Conservation (phyloP, 2,888 invertebrate species). For the Drosophila ezoana region DNA sequence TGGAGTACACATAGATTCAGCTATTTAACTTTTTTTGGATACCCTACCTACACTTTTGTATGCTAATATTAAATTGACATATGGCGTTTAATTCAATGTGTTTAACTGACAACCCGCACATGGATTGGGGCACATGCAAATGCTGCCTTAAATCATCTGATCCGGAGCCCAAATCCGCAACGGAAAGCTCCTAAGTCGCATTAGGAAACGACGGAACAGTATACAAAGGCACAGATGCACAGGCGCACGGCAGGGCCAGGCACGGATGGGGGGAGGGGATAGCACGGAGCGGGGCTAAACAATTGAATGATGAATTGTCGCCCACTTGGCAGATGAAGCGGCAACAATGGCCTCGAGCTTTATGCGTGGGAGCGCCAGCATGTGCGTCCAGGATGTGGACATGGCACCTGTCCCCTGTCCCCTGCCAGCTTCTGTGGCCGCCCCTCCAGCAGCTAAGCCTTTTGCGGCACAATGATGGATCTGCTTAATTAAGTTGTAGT, state of each 20-base stretch:
- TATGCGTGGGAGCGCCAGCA: constrained; percentile 42
- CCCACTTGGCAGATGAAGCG: constrained; percentile 46
- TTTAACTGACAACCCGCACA: constrained; percentile 16
- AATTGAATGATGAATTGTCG: constrained; percentile 68
- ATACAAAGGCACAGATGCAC: background rate
- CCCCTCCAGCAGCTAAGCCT: constrained; percentile 9
- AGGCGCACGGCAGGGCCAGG: background rate
- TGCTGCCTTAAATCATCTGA: constrained; percentile 36
- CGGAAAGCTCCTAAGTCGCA: constrained; percentile 30
- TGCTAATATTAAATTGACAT: too few species aligned
- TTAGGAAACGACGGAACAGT: constrained; percentile 8
- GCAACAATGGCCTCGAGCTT: constrained; percentile 46
- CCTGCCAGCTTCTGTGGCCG: background rate
- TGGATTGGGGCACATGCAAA: background rate
- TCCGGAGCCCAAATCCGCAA: constrained; percentile 30
- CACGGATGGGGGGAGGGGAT: background rate
- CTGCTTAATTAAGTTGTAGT: constrained; percentile 68
- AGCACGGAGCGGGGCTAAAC: constrained; percentile 15
- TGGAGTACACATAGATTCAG: too few species aligned
- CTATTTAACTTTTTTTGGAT: too few species aligned
- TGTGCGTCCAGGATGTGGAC: constrained; percentile 41
- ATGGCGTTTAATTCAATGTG: background rate
- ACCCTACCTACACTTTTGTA: too few species aligned
- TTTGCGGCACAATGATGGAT: constrained; percentile 58
- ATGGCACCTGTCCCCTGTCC: constrained; percentile 36